Base-by-base conservation (phyloP, 2,888 invertebrate genomes). In the Aricia artaxerxes region DNA sequence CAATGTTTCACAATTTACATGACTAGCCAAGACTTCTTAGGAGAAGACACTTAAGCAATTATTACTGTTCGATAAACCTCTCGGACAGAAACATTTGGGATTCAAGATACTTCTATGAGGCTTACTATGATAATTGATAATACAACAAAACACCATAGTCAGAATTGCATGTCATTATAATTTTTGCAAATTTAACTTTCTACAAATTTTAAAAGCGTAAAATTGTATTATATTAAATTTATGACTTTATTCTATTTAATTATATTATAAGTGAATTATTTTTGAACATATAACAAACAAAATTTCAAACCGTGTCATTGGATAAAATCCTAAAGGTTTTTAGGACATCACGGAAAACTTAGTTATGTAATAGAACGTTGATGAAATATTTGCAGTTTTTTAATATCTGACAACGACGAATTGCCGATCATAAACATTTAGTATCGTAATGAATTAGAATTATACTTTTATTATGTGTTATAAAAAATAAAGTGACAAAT, bases 151-250 rank as follows among this genome's bases (percentile, higher is more conserved):
- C 1, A 35, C 31, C 31, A 69, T 69, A 0, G 69, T 35, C 13
- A 69, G 1, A 64, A 31, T 64, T 31, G n/a, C 40, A 44, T 44
- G 3, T 40, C 11, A 38, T 40, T 38, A 40, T 73, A 6, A 40
- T 73, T 73, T 73, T 44, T 24, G n/a, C 9, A 73, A 38, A 31
- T 5, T 0, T 13, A 6, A 53, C 75, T 75, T 75, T 49, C 73
- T 73, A 73, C 11, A 35, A 75, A 75, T 31, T 75, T 49, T 75
- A 31, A 75, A 75, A 75, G 75, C 53, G 13, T 75, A 5, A 75
- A 49, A 53, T 49, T 49, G 2, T 73, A 24, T 49, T 24, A 24
- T 2, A 44, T 49, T 73, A 73, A 2, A 2, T 44, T 40, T 73
- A 4, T 3, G 44, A 38, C 9, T 24, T 16, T 38, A 40, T 5